phyloP scores from a whole-genome alignment of 2,113 vertebrate genomes.

The Amblyopsis rosae region DNA sequence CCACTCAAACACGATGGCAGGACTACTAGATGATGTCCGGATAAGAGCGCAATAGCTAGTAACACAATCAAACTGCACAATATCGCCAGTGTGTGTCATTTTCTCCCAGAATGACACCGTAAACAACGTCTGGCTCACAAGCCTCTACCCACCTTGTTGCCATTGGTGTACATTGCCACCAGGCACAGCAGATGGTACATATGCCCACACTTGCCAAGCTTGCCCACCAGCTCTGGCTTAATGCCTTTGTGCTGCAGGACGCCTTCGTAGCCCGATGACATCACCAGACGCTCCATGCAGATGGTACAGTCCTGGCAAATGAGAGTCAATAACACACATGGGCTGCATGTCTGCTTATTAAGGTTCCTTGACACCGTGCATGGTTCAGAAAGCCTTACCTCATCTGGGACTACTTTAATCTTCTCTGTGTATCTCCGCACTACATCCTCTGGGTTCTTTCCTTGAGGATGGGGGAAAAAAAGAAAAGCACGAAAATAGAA shows the following conservation, averaged over 20 bases:
- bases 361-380: constrained; percentile 31
- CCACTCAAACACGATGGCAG: background rate
- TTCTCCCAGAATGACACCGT: constrained; percentile 52
- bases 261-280: constrained; percentile 92
- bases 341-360: constrained; percentile 29
- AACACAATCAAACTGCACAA: constrained; percentile 29
- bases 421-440: constrained; percentile 93
- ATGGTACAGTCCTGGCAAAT: constrained; percentile 86
- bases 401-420: constrained; percentile 89
- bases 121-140: constrained; percentile 51
- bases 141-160: constrained; percentile 85
- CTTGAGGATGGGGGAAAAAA: constrained; percentile 58
- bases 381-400: constrained; percentile 74
- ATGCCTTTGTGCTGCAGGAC: constrained; percentile 86
- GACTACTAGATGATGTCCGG: background rate
- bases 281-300: constrained; percentile 89
- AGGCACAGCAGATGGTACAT: constrained; percentile 97
- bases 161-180: constrained; percentile 97
- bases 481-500: constrained; percentile 13
- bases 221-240: constrained; percentile 90
- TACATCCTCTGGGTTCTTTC: constrained; percentile 93
- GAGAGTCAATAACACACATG: constrained; percentile 41
- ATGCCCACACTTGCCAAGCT: constrained; percentile 93
- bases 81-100: constrained; percentile 37
- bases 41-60: constrained; percentile 6